Percentiles rank a stretch among this genome's conserved stretches.
These are phyloP conservation scores for Threskiornis aethiopicus DNA, from an alignment of 2,797 vertebrate species.

Conservation along the genomic window DNA sequence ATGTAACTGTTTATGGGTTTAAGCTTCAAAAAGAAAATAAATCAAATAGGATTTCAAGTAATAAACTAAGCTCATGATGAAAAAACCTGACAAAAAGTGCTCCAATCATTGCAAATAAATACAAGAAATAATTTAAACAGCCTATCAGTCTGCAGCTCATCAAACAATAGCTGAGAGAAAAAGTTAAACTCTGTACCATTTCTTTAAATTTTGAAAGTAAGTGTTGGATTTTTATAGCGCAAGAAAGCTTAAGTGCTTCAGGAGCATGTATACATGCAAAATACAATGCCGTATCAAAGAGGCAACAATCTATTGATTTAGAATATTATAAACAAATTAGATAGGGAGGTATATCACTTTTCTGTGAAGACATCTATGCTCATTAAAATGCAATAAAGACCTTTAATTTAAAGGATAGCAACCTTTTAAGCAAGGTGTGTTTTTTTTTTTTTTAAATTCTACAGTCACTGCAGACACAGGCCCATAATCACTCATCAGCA, in stretches of 20 bases:
- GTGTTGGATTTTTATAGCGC: neutral
- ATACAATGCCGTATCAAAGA: neutral
- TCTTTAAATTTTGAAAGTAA: neutral
- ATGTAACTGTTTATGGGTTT: neutral
- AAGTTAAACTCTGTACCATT: neutral
- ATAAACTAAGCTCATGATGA: neutral
- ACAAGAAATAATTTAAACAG: neutral
- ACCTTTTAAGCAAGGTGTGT: neutral
- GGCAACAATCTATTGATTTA: neutral
- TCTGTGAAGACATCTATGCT: neutral
- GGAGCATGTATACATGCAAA: fast-evolving
- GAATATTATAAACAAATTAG: neutral
- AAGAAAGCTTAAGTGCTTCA: neutral
- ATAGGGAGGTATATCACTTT: neutral
- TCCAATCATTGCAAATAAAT: neutral
- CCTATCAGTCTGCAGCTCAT: neutral
- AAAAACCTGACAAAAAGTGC: neutral
- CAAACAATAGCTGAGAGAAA: neutral
- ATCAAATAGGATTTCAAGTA: neutral
- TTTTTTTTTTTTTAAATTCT: neutral
- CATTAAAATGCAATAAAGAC: neutral
- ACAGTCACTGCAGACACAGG: neutral
- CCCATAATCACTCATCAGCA: neutral
- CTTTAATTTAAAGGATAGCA: neutral
- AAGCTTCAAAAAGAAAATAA: neutral